These are phyloP conservation scores for Drosophila pseudotalamancana DNA, from an alignment of 2,888 invertebrate genomes.

Conservation along the genomic window DNA sequence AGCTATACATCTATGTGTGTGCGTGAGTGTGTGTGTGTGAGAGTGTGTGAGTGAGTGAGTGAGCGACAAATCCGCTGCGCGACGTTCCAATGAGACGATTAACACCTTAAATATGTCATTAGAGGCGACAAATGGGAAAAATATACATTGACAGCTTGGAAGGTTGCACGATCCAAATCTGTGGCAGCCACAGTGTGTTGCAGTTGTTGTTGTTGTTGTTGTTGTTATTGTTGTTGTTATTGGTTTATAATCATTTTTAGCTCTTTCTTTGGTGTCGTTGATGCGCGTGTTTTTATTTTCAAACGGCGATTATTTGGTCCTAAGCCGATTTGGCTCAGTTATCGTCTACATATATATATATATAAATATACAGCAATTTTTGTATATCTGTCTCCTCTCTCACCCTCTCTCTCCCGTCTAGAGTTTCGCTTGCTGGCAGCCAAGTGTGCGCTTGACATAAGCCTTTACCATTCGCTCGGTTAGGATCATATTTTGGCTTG, in stretches of 20 bases:
- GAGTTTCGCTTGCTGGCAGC: conserved; percentile 8
- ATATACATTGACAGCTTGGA: conserved; percentile 57
- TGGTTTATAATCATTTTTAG: conserved; percentile 37
- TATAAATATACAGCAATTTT: conserved; percentile 17
- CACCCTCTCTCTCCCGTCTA: neutral
- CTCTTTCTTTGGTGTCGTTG: conserved; percentile 63
- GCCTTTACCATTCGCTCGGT: conserved; percentile 25
- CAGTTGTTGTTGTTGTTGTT: neutral
- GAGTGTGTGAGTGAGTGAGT: conserved; percentile 6
- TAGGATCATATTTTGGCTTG: conserved; percentile 48
- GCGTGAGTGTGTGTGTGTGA: neutral
- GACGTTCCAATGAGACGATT: conserved; percentile 73
- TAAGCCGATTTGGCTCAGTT: conserved; percentile 70
- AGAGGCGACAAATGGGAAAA: conserved; percentile 70
- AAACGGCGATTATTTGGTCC: conserved; percentile 70
- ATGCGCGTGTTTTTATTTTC: conserved; percentile 74
- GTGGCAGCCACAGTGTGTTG: conserved; percentile 13
- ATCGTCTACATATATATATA: conserved; percentile 23
- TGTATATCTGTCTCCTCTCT: neutral
- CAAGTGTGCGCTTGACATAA: conserved; percentile 44
- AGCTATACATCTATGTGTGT: conserved; percentile 5
- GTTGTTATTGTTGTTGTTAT: conserved; percentile 28
- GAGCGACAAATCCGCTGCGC: conserved; percentile 53
- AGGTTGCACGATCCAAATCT: conserved; percentile 41
- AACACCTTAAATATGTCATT: conserved; percentile 78